Evolutionary conservation across 2,888 invertebrate genomes (phyloP).

Genomic region (Alviniconcha strummeri): DNA sequence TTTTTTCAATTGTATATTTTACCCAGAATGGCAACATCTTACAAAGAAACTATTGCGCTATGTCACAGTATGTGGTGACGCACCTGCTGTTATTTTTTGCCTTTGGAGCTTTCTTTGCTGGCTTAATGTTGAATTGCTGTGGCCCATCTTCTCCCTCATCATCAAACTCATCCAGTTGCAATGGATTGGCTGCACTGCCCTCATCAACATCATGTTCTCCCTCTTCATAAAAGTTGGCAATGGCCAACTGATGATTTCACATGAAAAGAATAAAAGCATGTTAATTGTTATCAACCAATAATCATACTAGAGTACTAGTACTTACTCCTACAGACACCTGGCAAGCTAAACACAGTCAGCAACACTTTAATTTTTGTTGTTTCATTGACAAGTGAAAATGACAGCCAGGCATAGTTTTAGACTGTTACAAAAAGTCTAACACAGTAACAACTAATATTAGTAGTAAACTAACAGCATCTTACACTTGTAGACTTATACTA

Average conservation of each 20-base stretch:
- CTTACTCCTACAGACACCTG: no score
- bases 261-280: neutral
- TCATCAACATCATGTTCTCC: constrained; percentile 52
- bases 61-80: neutral
- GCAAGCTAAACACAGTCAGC: no score
- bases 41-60: no score
- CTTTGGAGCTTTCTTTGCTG: constrained; percentile 5
- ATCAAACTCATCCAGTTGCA: constrained; percentile 28
- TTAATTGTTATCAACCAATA: neutral
- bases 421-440: no score
- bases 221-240: constrained; percentile 65
- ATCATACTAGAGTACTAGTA: neutral
- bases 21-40: no score
- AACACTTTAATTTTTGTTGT: no score
- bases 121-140: constrained; percentile 12
- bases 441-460: no score
- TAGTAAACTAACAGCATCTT: no score
- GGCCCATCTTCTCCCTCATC: constrained; percentile 5
- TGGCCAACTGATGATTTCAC: constrained; percentile 53
- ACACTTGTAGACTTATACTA: no score
- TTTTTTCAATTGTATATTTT: no score
- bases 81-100: constrained; percentile 21
- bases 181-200: constrained; percentile 34
- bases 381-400: no score
- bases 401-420: no score